Evolutionary conservation across 2,797 vertebrate genomes (phyloP), one percentile per base, ranked within the genome.

Genomic region (Myotis daubentonii): DNA sequence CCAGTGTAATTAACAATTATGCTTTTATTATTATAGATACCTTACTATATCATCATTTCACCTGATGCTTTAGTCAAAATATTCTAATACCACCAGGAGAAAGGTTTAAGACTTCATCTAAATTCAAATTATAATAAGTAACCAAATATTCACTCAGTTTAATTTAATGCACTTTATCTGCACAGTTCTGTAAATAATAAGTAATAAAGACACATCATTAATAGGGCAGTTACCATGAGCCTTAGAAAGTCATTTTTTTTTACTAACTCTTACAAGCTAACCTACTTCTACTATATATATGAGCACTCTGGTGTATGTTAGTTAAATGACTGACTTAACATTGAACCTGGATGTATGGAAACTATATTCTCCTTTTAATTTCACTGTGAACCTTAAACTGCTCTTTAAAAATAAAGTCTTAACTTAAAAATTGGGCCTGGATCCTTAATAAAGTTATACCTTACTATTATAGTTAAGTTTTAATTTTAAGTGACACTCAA

Each of bases 231-330:
- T 85, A 66, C 74, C 22, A 74, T 53, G 62, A 95, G 4, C 13
- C 44, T 84, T 91, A 87, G 57, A 80, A 92, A 95, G 49, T 83
- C 11, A 89, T 89, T 91, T 93, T 91, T 93, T 93, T 70, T 38
- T 82, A 89, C 51, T 41, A 78, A 53, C 20, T 91, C n/a, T 74
- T 89, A 68, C 20, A 89, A 72, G 23, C 17, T 89, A 83, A 82
- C 30, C 11, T 74, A 57, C 66, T 89, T 94, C 44, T 75, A 57
- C 47, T 38, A 17, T 57, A 38, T 17, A 6, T 62, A 44, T 1
- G 4, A 70, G 10, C 33, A 91, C 22, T 90, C 28, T 51, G 17
- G 2, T 91, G 4, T 51, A 87, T 65, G 7, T 41, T 76, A 91
- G 75, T 87, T 93, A 85, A 95, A 76, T 72, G 75, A n/a, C 11